These are phyloP conservation scores for Pantelozetes paolii DNA, from an alignment of 2,888 invertebrate species.

Conservation along the genomic window DNA sequence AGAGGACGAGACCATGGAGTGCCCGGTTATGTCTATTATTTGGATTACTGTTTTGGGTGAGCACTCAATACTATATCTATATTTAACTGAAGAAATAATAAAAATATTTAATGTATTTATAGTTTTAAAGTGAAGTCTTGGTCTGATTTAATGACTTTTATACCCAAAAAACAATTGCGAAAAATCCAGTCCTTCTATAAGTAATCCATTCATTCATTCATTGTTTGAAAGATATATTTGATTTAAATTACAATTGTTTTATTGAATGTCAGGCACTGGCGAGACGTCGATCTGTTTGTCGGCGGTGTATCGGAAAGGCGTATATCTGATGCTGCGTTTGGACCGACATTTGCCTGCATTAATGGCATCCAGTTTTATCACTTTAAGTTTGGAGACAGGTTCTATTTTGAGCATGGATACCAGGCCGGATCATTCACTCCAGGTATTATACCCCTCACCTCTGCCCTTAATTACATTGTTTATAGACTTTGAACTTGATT, in stretches of 20 bases:
- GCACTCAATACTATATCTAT: not conserved
- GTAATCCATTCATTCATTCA: constrained; percentile 27
- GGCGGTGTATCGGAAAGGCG: constrained; percentile 38
- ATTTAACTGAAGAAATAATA: not conserved
- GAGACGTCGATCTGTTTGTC: constrained; percentile 40
- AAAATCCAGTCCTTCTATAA: constrained; percentile 39
- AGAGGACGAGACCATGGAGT: constrained; percentile 40
- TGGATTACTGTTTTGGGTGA: constrained; percentile 41
- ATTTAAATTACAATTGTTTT: not conserved
- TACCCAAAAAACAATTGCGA: constrained; percentile 40
- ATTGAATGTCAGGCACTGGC: constrained; percentile 35
- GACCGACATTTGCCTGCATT: constrained; percentile 40
- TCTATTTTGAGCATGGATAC: constrained; percentile 41
- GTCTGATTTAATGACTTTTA: constrained; percentile 40
- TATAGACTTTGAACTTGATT: not conserved
- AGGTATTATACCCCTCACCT: no score
- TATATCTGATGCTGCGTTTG: constrained; percentile 36
- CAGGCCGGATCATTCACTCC: constrained; percentile 41
- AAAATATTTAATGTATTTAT: not conserved
- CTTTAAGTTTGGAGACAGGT: constrained; percentile 40
- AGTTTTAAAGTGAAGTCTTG: constrained; percentile 38
- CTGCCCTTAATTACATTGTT: not conserved
- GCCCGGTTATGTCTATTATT: constrained; percentile 40
- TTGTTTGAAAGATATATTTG: constrained; percentile 18
- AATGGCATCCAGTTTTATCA: constrained; percentile 42